Conservation (phyloP, 2,113 vertebrate species). For the Hyla sarda region DNA sequence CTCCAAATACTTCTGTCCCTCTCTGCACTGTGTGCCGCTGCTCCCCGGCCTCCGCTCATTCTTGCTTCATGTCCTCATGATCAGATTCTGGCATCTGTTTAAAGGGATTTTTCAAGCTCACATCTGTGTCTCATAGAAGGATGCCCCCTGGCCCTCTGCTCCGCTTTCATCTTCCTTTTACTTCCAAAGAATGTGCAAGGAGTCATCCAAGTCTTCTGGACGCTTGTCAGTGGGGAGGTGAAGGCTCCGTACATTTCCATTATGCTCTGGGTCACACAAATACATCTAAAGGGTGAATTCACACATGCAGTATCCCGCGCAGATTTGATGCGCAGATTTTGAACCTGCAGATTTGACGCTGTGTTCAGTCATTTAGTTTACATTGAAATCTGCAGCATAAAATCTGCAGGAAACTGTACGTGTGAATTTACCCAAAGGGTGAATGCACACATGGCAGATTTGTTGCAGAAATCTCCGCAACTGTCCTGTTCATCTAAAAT, state of each 20-base stretch:
- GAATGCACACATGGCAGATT: no score
- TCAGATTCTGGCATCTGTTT: slow-evolving; percentile 32
- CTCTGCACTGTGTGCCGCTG: neutral
- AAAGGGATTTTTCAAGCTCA: slow-evolving; percentile 32
- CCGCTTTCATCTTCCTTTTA: slow-evolving; percentile 15
- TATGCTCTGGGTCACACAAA: neutral
- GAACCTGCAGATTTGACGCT: no score
- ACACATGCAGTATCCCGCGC: no score
- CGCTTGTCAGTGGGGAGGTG: neutral
- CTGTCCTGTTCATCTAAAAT: no score
- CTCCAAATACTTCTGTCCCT: neutral
- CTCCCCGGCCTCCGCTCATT: neutral
- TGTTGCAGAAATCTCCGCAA: no score
- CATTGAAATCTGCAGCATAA: no score
- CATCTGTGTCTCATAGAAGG: slow-evolving; percentile 37
- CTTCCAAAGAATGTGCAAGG: slow-evolving; percentile 20
- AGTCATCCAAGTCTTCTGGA: slow-evolving; percentile 6
- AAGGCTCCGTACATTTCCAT: neutral
- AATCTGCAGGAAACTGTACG: no score
- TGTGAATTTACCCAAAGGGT: no score
- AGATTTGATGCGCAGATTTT: no score
- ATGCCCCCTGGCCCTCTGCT: slow-evolving; percentile 34
- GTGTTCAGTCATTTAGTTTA: no score
- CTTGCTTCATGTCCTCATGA: slow-evolving; percentile 1
- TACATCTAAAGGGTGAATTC: no score